Percentiles rank a stretch among this genome's conserved stretches.
phyloP scores from a whole-genome alignment of 2,797 vertebrate genomes.

The Hypotaenidia philippensis region DNA sequence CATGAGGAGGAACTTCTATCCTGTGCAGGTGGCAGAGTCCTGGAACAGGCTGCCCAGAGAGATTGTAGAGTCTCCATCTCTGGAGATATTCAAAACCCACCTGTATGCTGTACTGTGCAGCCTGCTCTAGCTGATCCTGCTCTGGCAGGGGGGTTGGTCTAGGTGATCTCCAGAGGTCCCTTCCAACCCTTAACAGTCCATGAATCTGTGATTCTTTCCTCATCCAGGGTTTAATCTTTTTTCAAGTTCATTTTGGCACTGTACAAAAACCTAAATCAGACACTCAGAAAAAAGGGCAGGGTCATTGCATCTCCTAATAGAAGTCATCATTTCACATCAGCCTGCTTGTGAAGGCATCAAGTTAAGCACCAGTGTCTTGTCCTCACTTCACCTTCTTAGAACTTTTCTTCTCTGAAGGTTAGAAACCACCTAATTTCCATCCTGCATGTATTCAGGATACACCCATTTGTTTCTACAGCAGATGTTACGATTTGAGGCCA shows the following conservation, averaged over 20 bases:
- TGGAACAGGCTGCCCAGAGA: no score
- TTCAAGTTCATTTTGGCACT: not conserved
- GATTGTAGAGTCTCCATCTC: no score
- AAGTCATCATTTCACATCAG: not conserved
- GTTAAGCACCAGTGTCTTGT: not conserved
- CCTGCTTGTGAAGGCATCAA: not conserved
- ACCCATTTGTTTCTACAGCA: not conserved
- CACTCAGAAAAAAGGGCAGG: not conserved
- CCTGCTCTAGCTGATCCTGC: no score
- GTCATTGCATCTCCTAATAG: not conserved
- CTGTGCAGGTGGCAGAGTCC: no score
- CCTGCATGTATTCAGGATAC: not conserved
- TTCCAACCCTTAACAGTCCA: no score
- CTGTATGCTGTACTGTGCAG: no score
- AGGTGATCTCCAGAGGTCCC: no score
- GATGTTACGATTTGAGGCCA: not conserved
- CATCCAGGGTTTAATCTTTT: not conserved
- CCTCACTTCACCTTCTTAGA: conserved; percentile 5
- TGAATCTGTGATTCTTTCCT: not conserved
- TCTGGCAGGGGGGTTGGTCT: no score
- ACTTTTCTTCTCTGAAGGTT: not conserved
- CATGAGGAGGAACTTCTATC: no score
- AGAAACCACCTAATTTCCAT: conserved; percentile 46
- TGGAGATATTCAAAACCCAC: no score
- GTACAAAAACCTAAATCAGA: not conserved